These are phyloP conservation scores for Scaptomyza pallida DNA, from an alignment of 1,140 invertebrate genomes.

Conservation along the genomic window DNA sequence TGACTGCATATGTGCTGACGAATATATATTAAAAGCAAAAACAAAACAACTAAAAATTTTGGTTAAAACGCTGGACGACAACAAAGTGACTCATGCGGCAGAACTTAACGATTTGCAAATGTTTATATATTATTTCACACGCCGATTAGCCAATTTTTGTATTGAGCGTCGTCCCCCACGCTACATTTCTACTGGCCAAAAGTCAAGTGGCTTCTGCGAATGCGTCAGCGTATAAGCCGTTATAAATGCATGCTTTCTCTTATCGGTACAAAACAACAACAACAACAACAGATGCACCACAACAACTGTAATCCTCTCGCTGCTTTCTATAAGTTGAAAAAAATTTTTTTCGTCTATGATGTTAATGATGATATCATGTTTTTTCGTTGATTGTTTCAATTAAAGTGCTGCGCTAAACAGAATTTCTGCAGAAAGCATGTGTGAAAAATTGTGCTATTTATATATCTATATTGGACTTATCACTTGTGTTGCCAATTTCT, in stretches of 20 bases:
- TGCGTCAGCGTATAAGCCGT: constrained; percentile 48
- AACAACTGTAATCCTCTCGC: background rate
- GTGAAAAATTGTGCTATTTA: constrained; percentile 61
- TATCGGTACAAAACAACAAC: constrained; percentile 41
- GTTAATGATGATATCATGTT: constrained; percentile 57
- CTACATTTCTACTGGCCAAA: constrained; percentile 48
- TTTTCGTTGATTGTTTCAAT: constrained; percentile 45
- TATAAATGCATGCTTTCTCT: constrained; percentile 45
- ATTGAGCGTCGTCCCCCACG: constrained; percentile 40
- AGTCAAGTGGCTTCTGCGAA: constrained; percentile 54
- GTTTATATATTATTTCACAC: constrained; percentile 53
- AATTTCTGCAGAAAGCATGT: constrained; percentile 44
- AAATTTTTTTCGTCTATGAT: constrained; percentile 21
- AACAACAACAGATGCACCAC: background rate
- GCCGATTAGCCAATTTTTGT: constrained; percentile 9
- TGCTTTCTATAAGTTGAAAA: constrained; percentile 7
- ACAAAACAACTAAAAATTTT: constrained; percentile 21
- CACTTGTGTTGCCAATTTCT: constrained; percentile 17
- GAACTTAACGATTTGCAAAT: constrained; percentile 32
- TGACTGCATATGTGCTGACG: constrained; percentile 27
- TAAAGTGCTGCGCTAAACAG: constrained; percentile 25
- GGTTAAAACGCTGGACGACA: background rate
- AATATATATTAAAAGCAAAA: constrained; percentile 43
- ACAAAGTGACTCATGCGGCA: constrained; percentile 37
- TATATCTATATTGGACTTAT: constrained; percentile 40